Evolutionary conservation across 2,797 vertebrate species (phyloP), one percentile per base, ranked within the genome.

Genomic region (Oreonectes daqikongensis): DNA sequence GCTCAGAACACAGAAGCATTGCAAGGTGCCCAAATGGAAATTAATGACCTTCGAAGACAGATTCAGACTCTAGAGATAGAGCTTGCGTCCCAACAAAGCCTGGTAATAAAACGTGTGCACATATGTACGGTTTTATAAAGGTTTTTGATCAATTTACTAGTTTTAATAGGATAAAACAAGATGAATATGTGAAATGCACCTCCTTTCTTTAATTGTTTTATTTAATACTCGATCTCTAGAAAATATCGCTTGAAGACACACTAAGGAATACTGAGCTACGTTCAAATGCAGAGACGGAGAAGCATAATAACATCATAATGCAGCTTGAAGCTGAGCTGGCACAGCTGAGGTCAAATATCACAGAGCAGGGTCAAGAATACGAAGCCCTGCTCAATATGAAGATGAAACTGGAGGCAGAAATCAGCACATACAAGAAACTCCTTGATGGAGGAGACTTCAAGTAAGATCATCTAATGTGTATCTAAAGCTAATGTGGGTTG

Each of bases 341-440:
- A 10, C 90, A 95, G 84, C 72, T 94, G 17, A 91, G 94, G 0
- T 84, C 61, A 10, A 96, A 95, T 72, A 93, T 96, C 72, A 93
- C 95, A 66, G 87, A 92, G 22, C 96, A 97, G 86, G 90, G 90
- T 4, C 93, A 95, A 6, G 95, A 97, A 0, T 96, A 97, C 0
- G 92, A 96, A 83, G 83, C 85, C 0, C 89, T 98, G 76, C 91
- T 96, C 77, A 96, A 95, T 86, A 91, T 95, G 87, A 97, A 97
- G 90, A 93, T 94, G 91, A 95, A 95, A 79, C 92, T 98, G 76
- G 96, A 97, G 86, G 89, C 89, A 0, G 96, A 98, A 87, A 98
- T 98, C 7, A 79, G 83, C 78, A 94, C 94, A 28, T 98, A 98
- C 89, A 95, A 92, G 83, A 87, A n/a, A 26, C 93, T 98, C 53